Evolutionary conservation across 2,113 vertebrate species (phyloP), one percentile per base, ranked within the genome.

Genomic region (Triplophysa tibetana): DNA sequence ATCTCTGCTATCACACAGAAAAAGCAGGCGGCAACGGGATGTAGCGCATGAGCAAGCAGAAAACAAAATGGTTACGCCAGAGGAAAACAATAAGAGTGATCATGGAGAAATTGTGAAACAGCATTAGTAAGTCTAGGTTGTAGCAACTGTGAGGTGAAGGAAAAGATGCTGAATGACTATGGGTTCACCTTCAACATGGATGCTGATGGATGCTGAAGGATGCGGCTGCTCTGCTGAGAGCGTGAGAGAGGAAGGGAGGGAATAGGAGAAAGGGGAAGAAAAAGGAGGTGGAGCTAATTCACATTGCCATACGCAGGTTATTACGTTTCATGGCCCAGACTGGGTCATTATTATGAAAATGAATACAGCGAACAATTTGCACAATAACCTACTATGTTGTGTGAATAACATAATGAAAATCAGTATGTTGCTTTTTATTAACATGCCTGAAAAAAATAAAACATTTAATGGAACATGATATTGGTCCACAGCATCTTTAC

Each of bases 121-220:
- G 2, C 54, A 8, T 2, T 21, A 9, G 3, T 7, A 4, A 58
- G 6, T n/a, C 17, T 19, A 16, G 3, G 1, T 5, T 21, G 19
- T n/a, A 21, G 54, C 7, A 58, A 9, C 17, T 17, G 16, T 21
- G 19, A 58, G 17, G 2, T n/a, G 54, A 9, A 58, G 54, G 41
- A 5, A 64, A 64, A 75, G 21, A 21, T 50, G n/a, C 5, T 11
- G 60, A 21, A 62, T 23, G 23, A 85, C 75, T 83, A 80, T 79
- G 80, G 63, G 91, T 94, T 91, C 93, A 95, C 94, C 90, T 93
- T 92, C 92, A 93, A 93, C 89, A 93, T 94, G 95, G 95, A 95
- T 94, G 94, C 94, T 94, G 95, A 94, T 94, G 95, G 95, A 95
- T 94, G 94, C 92, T 86, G 91, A 93, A 93, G 92, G 94, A 95